Evolutionary conservation across 2,113 vertebrate genomes (phyloP), one percentile per base, ranked within the genome.

Genomic region (Saimiri boliviensis): DNA sequence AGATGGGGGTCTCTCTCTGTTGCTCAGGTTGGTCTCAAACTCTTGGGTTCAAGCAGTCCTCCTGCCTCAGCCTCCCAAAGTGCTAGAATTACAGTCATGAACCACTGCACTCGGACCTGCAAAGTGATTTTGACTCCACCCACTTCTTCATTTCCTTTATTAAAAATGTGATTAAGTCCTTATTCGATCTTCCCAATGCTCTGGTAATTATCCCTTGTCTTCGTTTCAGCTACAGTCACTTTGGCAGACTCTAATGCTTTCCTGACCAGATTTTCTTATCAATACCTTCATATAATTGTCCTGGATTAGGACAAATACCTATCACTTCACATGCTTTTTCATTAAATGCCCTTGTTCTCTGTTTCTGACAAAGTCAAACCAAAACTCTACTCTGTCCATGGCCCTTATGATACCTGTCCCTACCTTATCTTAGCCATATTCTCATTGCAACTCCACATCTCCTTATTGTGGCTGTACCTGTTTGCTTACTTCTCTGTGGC

Each of bases 221-320:
- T 71, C 0, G 0, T 32, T 14, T n/a, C 45, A 66, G 6, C 14
- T 56, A 45, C 0, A 2, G 21, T 54, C 6, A 45, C 49, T 66
- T 68, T 52, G 63, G 70, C 63, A 60, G 40, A 49, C 25, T 13
- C 40, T 40, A 19, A 12, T 25, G 60, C 47, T 30, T 58, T 52
- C 47, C 60, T 37, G 16, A 17, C 45, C 68, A 45, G 17, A 40
- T 20, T 40, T 27, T 63, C 45, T 74, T 45, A 54, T 6, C 14
- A 73, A 42, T 40, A 54, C 20, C 47, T 60, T 23, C 23, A 19
- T 60, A 27, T 76, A 13, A 10, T 71, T 56, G 37, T 70, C 58
- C 37, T 45, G 25, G 27, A 42, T 47, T 25, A 42, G 73, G 79
- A 27, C 58, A 40, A 60, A 14, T 35, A 70, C 35, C 21, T 17